Conservation (phyloP, 2,113 vertebrate genomes). For the Myotis brandtii region DNA sequence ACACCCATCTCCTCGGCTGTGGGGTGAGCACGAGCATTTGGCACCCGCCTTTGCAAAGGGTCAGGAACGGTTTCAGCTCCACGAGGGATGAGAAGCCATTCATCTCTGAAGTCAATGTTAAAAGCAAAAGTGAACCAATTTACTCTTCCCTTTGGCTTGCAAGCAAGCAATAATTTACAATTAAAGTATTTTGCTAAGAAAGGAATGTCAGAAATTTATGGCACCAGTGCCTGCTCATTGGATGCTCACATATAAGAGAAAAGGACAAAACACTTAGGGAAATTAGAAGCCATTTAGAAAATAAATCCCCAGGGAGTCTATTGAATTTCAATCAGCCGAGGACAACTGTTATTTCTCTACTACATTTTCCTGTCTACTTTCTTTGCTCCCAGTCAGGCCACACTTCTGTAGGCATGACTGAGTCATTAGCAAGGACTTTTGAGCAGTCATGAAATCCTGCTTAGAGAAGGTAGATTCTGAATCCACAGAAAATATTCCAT, state of each 20-base stretch:
- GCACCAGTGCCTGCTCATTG: conserved; percentile 19
- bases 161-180: conserved; percentile 31
- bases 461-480: background rate
- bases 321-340: conserved; percentile 52
- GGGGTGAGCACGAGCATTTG: background rate
- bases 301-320: conserved; percentile 53
- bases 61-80: background rate
- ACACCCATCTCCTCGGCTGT: background rate
- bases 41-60: background rate
- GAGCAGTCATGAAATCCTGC: fast-evolving
- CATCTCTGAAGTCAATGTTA: background rate
- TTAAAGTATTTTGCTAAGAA: conserved; percentile 54
- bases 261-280: conserved; percentile 73
- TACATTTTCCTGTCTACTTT: background rate
- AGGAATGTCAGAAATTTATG: conserved; percentile 42
- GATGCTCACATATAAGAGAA: background rate
- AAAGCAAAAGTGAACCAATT: conserved; percentile 39
- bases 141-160: conserved; percentile 9
- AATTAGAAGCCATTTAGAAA: conserved; percentile 78
- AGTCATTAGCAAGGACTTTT: background rate
- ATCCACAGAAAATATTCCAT: background rate
- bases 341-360: background rate
- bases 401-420: background rate
- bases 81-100: fast-evolving
- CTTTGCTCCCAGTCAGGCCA: background rate